Base-by-base conservation (phyloP, 2,888 invertebrate species). In the Cylloceria caligata region DNA sequence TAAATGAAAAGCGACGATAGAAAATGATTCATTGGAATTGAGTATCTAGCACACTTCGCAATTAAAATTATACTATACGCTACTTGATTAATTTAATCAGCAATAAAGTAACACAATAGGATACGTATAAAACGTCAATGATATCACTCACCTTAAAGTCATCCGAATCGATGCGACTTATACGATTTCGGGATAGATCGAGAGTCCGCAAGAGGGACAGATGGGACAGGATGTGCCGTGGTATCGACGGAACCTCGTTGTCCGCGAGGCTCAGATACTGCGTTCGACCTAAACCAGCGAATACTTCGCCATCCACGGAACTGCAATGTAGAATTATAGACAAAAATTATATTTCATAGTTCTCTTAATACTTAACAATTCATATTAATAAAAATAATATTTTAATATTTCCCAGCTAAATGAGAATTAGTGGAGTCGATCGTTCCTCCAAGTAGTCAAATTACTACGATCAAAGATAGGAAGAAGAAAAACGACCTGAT, bases 231-330 rank as follows among this genome's bases (percentile, higher is more conserved):
- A 97, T 95, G 84, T 96, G 95, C 64, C 95, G 94, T 3, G 98
- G 98, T 93, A 98, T 95, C 87, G 95, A 95, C 45, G 95, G 94
- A 84, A 98, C 93, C 69, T 95, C 94, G 93, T 98, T 98, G 93
- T 97, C 97, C 9, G 97, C 96, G 83, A 98, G 93, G 90, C 97
- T 97, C 89, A 98, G 94, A 93, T 95, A 96, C 87, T 95, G 95
- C 82, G 96, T 95, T 87, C 95, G 94, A 86, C 95, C 95, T 91
- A 97, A 93, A 85, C 97, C 97, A 80, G 95, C 94, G 92, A 97
- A 97, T 55, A 96, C 95, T 87, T 95, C 94, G 87, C 96, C 96
- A 84, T 96, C 95, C 84, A 97, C 93, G 85, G 95, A 94, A 91
- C 97, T 97, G 95, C 65, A 95, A 94, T 80, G 85, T 87, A 85